Evolutionary conservation across 1,140 invertebrate species (phyloP), one percentile per base, ranked within the genome.

Genomic region (Propsilocerus akamusi): DNA sequence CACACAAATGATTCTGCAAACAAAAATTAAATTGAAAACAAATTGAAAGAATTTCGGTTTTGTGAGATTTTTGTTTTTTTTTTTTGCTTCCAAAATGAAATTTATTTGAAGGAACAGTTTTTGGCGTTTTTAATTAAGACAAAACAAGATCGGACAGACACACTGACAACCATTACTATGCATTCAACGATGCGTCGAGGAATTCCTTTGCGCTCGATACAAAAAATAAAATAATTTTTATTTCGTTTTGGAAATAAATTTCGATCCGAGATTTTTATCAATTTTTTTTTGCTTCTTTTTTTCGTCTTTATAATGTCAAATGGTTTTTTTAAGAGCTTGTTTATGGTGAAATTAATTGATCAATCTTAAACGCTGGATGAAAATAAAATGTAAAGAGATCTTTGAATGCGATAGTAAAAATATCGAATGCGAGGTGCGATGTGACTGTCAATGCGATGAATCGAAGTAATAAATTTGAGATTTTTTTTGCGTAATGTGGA

Each of bases 311-410:
- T 20, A 41, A 17, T 17, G 14, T 41, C 8, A 41, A 20, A 20
- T 41, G 34, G 8, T 17, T 41, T 41, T 41, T 41, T 41, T 20
- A 41, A 20, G 34, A 20, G n/a, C 8, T 41, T 20, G 34, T 41
- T 41, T 41, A 41, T 41, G 34, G 34, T 41, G 14, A 41, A 41
- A 41, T 41, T 41, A 20, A 41, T 41, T 41, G 34, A 41, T 41
- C 34, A 41, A 41, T 41, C 22, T 41, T 5, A 41, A 41, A 20
- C 34, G 22, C 14, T 20, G 14, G 22, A 41, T 41, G 20, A 12
- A 37, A 17, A 41, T 41, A 41, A 30, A 30, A 11, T 8, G 10
- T 8, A 8, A 30, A 30, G 10, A 30, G n/a, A 2, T 30, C 10
- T 11, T 11, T 30, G 28, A 30, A 17, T 41, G 34, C 34, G 17